A percentile compares a stretch with the other conserved stretches of the same genome.
Conservation (phyloP, 2,113 vertebrate species). For the Hippocampus zosterae region DNA sequence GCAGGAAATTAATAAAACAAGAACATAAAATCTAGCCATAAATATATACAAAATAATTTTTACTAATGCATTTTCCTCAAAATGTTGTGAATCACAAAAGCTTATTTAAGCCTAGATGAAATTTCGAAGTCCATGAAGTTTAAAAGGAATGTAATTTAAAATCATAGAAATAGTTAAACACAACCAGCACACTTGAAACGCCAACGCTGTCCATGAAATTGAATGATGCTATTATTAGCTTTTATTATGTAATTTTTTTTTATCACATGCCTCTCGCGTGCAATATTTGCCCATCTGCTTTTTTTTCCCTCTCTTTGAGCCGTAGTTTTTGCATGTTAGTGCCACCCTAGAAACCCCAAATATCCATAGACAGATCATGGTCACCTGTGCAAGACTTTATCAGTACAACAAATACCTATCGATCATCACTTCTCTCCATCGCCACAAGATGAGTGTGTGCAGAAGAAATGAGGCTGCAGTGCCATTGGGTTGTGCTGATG, state of each 20-base stretch:
- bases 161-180: not conserved
- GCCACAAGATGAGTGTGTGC: constrained; percentile 15
- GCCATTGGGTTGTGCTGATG: constrained; percentile 30
- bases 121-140: not conserved
- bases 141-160: not conserved
- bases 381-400: not conserved
- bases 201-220: not conserved
- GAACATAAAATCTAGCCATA: too few species aligned
- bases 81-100: not conserved
- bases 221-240: constrained; percentile 5
- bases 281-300: constrained; percentile 30
- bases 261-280: not conserved
- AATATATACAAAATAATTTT: not conserved
- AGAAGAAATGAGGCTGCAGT: not conserved
- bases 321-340: not conserved
- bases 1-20: too few species aligned
- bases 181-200: not conserved
- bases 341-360: too few species aligned
- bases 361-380: constrained; percentile 4
- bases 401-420: not conserved
- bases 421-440: constrained; percentile 23
- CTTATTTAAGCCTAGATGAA: not conserved
- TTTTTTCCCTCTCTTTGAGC: not conserved
- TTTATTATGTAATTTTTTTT: constrained; percentile 24
- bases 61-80: not conserved